These are phyloP conservation scores for Eumaeus atala DNA, from an alignment of 1,140 invertebrate genomes.

Conservation along the genomic window DNA sequence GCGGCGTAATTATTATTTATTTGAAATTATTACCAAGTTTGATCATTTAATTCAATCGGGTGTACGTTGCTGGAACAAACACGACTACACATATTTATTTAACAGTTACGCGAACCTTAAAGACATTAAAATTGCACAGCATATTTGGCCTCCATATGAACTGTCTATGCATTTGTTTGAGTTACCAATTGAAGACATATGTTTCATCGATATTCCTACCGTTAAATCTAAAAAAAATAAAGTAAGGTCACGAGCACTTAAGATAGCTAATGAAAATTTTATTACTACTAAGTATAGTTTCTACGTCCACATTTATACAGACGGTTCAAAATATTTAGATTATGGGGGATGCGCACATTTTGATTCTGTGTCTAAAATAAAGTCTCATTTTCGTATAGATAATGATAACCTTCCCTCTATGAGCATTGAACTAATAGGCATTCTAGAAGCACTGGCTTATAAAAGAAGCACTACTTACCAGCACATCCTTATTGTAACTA, in stretches of 20 bases:
- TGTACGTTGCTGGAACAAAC: neutral
- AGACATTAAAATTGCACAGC: neutral
- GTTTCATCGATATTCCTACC: neutral
- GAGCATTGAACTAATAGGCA: constrained; percentile 4
- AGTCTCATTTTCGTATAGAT: neutral
- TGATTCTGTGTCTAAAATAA: neutral
- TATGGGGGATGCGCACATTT: neutral
- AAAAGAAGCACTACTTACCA: neutral
- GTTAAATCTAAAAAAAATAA: neutral
- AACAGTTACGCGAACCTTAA: neutral
- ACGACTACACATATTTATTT: neutral
- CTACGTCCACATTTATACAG: neutral
- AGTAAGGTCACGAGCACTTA: neutral
- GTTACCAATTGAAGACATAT: constrained; percentile 3
- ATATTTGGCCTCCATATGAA: neutral
- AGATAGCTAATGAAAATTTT: neutral
- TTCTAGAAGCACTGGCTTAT: constrained; percentile 2
- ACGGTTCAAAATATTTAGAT: neutral
- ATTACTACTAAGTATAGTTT: neutral
- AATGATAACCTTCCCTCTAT: neutral
- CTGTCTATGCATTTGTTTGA: neutral
- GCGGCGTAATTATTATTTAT: neutral
- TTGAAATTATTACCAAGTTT: neutral
- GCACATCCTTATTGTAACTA: constrained; percentile 2
- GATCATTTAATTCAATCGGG: neutral